Base-by-base conservation (phyloP, 2,888 invertebrate species). In the Ypsolopha sequella region DNA sequence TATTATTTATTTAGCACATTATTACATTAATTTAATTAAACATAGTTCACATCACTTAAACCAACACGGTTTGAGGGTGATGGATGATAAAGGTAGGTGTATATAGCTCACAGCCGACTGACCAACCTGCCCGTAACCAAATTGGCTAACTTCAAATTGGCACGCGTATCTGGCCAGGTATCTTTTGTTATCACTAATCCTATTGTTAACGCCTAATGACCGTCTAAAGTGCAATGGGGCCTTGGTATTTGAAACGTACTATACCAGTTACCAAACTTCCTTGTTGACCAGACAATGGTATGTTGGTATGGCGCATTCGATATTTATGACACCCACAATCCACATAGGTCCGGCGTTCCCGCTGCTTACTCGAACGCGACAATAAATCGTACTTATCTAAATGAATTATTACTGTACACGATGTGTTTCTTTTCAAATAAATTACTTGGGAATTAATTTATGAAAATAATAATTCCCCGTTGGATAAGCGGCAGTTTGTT, bases 301-400 rank as follows among this genome's bases (percentile, higher is more conserved):
- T 7, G 24, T 13, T 43, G 8, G 43, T 1, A 6, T 7, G 24
- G 43, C 24, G 9, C 24, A 43, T 43, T 43, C 13, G 24, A 14
- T 43, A 13, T 43, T 43, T 43, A 43, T 43, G 8, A 43, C 43
- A 14, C 43, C 43, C 13, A 43, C 43, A 43, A 14, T 14, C 43
- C 43, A 14, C 43, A 14, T 24, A 24, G 24, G 24, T 24, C 24
- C 24, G 4, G 24, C 24, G 24, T 24, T 24, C 24, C 24, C 24
- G 24, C 24, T 24, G 24, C 24, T 24, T 24, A 24, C 24, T 43
- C 7, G 36, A 13, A 10, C 36, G 13, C 36, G 11, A 13, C 43
- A 41, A 65, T 65, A 64, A 66, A 66, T 66, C 62, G 50, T 54
- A 60, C 60, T 63, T 68, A 66, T 66, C 65, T 63, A 55, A 61